phyloP scores from a whole-genome alignment of 2,113 vertebrate genomes.

The Siphamia tubifer region DNA sequence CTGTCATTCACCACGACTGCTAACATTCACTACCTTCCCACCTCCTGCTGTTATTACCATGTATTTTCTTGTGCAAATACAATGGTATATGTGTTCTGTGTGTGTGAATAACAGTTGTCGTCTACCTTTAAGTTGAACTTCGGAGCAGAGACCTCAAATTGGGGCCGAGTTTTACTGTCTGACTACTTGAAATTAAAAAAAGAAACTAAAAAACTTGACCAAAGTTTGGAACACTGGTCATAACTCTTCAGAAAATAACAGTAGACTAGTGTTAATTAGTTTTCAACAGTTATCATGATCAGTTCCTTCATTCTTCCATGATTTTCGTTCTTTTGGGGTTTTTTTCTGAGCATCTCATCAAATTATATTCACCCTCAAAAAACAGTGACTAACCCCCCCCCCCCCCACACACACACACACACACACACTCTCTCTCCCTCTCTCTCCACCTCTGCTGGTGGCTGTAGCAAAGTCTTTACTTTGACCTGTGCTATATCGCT shows the following conservation, averaged over 20 bases:
- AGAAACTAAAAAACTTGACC: neutral
- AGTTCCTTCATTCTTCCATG: neutral
- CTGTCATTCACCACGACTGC: slow-evolving; percentile 85
- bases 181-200: neutral
- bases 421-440: neutral
- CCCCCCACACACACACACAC: neutral
- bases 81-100: slow-evolving; percentile 81
- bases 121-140: slow-evolving; percentile 49
- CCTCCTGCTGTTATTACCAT: slow-evolving; percentile 85
- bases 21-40: slow-evolving; percentile 81
- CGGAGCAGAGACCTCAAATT: neutral
- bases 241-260: neutral
- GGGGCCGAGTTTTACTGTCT: slow-evolving; percentile 40
- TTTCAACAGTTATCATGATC: neutral
- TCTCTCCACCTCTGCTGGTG: slow-evolving; percentile 29
- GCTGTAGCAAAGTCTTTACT: slow-evolving; percentile 55
- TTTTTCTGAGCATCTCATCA: slow-evolving; percentile 14
- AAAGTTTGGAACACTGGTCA: neutral
- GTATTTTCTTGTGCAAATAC: slow-evolving; percentile 83
- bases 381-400: too few relatives aligned
- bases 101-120: slow-evolving; percentile 79
- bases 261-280: neutral
- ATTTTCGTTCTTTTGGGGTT: slow-evolving; percentile 17
- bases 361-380: slow-evolving; percentile 43
- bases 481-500: slow-evolving; percentile 53